Conservation (phyloP, 2,797 vertebrate species). For the Tauraco hartlaubi region DNA sequence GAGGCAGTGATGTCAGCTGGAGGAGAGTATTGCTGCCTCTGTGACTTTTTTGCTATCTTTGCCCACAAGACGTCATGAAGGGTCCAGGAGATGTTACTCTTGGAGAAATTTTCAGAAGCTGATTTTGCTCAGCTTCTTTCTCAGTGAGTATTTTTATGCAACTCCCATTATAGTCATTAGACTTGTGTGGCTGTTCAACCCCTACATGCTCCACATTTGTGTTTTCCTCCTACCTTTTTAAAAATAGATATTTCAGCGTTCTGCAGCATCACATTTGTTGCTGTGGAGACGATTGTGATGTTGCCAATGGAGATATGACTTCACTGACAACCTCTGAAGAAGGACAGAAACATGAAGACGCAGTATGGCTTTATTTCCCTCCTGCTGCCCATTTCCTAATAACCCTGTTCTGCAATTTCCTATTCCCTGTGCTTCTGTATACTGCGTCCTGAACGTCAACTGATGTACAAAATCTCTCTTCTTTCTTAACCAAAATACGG, state of each 20-base stretch:
- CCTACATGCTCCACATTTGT: constrained; percentile 52
- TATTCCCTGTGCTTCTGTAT: not conserved
- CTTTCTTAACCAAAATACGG: not conserved
- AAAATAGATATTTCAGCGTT: constrained; percentile 53
- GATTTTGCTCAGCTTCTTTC: not conserved
- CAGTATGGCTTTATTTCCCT: not conserved
- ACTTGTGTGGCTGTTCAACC: constrained; percentile 31
- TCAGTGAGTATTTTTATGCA: constrained; percentile 22
- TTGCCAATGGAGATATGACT: constrained; percentile 63
- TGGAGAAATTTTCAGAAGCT: not conserved
- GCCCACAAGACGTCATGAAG: accelerated
- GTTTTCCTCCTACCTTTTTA: constrained; percentile 58
- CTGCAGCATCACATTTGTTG: constrained; percentile 60
- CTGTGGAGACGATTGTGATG: constrained; percentile 57
- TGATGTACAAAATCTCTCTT: not conserved
- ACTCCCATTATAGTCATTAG: constrained; percentile 53
- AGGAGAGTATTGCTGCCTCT: not conserved
- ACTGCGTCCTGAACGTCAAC: not conserved
- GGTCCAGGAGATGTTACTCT: not conserved
- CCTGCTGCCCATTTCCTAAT: not conserved
- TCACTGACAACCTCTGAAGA: not conserved
- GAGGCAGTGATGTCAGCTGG: not conserved
- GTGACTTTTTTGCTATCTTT: not conserved
- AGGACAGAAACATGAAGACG: not conserved
- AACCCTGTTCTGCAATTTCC: not conserved